A percentile compares a stretch with the other conserved stretches of the same genome.
phyloP scores from a whole-genome alignment of 2,797 vertebrate genomes.

The Mionectes olivaceus region DNA sequence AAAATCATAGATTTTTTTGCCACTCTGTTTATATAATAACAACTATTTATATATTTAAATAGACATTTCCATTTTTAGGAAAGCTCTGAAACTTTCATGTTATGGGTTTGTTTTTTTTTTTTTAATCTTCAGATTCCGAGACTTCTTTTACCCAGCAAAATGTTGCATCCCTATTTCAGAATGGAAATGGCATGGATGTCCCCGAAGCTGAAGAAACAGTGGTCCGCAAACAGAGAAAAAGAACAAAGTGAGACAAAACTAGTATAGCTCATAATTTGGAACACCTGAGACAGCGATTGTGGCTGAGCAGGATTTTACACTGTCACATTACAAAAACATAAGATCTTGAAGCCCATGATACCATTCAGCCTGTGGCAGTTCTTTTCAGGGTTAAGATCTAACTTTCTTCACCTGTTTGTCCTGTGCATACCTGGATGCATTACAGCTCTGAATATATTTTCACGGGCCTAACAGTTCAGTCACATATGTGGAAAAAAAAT shows the following conservation, averaged over 20 bases:
- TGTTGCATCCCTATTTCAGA: conserved; percentile 78
- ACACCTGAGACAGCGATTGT: neutral
- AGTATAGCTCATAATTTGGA: neutral
- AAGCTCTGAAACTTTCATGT: neutral
- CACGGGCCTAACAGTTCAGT: neutral
- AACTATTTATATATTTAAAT: neutral
- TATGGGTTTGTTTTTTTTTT: neutral
- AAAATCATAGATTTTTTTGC: neutral
- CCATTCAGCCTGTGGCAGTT: neutral
- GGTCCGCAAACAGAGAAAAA: conserved; percentile 85
- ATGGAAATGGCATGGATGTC: conserved; percentile 81
- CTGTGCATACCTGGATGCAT: neutral
- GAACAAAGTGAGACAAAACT: conserved; percentile 82
- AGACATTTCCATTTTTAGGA: neutral
- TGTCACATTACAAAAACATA: neutral
- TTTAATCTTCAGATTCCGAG: conserved; percentile 76
- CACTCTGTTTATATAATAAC: neutral
- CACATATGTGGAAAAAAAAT: neutral
- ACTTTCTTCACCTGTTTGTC: neutral
- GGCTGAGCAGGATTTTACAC: neutral
- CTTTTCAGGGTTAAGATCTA: neutral
- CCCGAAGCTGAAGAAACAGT: conserved; percentile 83
- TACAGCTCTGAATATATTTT: neutral
- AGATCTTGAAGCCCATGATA: neutral
- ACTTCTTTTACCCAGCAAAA: conserved; percentile 77